Conservation (phyloP, 2,797 vertebrate genomes). For the Onychomys torridus region DNA sequence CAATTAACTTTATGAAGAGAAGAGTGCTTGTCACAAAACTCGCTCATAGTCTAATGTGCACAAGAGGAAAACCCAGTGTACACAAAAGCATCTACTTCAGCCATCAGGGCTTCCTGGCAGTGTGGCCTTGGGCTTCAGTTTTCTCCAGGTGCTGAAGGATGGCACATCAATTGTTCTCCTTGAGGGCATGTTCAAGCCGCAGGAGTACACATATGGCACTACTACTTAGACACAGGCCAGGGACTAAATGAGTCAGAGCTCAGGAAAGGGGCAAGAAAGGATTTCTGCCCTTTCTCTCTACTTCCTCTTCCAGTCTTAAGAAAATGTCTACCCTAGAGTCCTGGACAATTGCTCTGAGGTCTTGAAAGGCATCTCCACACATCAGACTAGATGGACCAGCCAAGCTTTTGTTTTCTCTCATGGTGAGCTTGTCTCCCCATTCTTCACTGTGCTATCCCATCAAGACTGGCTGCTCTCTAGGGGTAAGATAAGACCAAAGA, state of each 20-base stretch:
- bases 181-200: neutral
- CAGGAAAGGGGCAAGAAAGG: neutral
- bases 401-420: neutral
- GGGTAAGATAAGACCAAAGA: neutral
- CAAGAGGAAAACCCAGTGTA: neutral
- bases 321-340: neutral
- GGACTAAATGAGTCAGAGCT: neutral
- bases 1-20: neutral
- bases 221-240: neutral
- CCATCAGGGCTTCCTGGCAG: neutral
- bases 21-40: neutral
- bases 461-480: neutral
- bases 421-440: neutral
- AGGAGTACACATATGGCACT: neutral
- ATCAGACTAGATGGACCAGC: neutral
- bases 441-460: neutral
- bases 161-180: neutral
- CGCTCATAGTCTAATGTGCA: neutral
- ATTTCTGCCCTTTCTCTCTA: constrained; percentile 4
- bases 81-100: neutral
- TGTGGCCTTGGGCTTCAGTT: neutral
- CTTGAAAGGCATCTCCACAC: neutral
- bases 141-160: neutral
- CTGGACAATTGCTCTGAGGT: neutral
- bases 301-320: neutral